phyloP scores from a whole-genome alignment of 1,140 invertebrate species.

The Drosophila nasuta region DNA sequence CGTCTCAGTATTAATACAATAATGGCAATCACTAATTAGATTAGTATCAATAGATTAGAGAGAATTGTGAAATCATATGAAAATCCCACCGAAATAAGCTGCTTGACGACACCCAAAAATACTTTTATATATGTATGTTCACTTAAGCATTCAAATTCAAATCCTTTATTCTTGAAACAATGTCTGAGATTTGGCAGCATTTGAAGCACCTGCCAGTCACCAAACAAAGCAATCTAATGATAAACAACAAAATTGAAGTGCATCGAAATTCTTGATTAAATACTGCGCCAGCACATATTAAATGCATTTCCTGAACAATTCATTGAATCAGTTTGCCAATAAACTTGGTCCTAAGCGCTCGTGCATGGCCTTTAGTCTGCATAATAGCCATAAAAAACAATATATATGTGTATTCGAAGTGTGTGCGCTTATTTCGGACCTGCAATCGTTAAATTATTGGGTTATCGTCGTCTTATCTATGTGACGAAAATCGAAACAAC shows the following conservation, averaged over 20 bases:
- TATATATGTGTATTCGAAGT: neutral
- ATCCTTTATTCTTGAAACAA: neutral
- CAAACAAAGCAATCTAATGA: slow-evolving; percentile 17
- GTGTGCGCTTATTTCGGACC: neutral
- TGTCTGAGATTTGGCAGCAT: neutral
- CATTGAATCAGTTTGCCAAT: slow-evolving; percentile 26
- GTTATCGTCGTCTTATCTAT: slow-evolving; percentile 35
- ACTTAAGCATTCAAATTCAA: neutral
- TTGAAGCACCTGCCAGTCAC: neutral
- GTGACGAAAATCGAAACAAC: slow-evolving; percentile 35
- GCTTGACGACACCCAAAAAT: slow-evolving; percentile 27
- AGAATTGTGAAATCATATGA: slow-evolving; percentile 22
- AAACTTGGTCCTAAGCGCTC: slow-evolving; percentile 9
- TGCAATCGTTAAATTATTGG: slow-evolving; percentile 25
- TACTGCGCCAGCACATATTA: neutral
- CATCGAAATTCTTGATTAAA: slow-evolving; percentile 3
- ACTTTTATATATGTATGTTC: neutral
- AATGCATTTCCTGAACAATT: slow-evolving; percentile 25
- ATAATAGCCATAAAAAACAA: slow-evolving; percentile 19
- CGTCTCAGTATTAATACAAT: neutral
- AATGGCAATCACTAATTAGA: slow-evolving; percentile 22
- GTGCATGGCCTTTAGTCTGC: slow-evolving; percentile 4
- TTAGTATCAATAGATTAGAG: slow-evolving; percentile 32
- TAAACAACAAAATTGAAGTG: slow-evolving; percentile 18
- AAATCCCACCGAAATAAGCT: neutral